phyloP scores from a whole-genome alignment of 2,113 vertebrate genomes.

The Pan troglodytes region NHGRI_mPanTro3-v2.1_pri NC_072398.2:177534001-177534500 shows the following conservation, averaged over 20 bases:
- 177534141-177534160: fast-evolving
- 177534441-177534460: background rate
- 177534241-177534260: fast-evolving
- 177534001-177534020: background rate
- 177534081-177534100: background rate
- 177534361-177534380: background rate
- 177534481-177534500: background rate
- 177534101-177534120: background rate
- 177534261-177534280: background rate
- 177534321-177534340: background rate
- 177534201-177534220: fast-evolving
- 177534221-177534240: background rate
- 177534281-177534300: background rate
- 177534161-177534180: background rate
- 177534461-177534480: background rate
- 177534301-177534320: background rate
- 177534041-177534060: background rate
- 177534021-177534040: background rate
- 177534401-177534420: fast-evolving
- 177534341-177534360: background rate
- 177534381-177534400: fast-evolving
- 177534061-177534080: background rate
- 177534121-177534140: fast-evolving
- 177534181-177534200: fast-evolving
- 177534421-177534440: conserved; percentile 47